Base-by-base conservation (phyloP, 2,888 invertebrate genomes). In the Eurytoma californica region DNA sequence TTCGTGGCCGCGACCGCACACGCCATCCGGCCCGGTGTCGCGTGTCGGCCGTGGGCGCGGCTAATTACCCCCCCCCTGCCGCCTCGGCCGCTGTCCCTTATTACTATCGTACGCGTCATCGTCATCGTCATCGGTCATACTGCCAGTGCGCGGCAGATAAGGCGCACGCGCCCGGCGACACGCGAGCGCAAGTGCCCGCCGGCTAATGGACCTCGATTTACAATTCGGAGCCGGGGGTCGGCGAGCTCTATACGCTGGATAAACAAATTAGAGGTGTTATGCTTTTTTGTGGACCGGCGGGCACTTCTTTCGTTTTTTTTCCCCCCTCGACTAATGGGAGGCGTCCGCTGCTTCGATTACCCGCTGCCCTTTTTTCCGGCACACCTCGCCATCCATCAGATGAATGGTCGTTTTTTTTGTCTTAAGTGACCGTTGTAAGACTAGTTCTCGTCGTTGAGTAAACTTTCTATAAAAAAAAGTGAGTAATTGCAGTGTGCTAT, bases 91-190 rank as follows among this genome's bases (percentile, higher is more conserved):
- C 55, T 66, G 39, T 39, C 30, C 55, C 67, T 67, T 72, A 72
- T 77, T 61, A 61, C 68, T 73, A 78, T 78, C 78, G 55, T 68
- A 67, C 61, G 57, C 68, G 68, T 55, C 78, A 68, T 78, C 73
- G 55, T 78, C 78, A 68, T 78, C 72, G 20, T 55, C 72, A 72
- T 72, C 73, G 73, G 72, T 68, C 72, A 78, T 72, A 72, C 66
- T 55, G 68, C 60, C 16, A 30, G 58, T 20, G 70, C 30, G 47
- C 18, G n/a, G n/a, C 47, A 72, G 77, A 77, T 77, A 77, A 77
- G 77, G 72, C 61, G 39, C 77, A 77, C 72, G 67, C 77, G 72
- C 12, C 28, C 61, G 66, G 51, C 72, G 67, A 67, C 77, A 72
- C 72, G 66, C 67, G 47, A 60, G 20, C 28, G 18, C 58, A 13